These are phyloP conservation scores for Eledone cirrhosa DNA, from an alignment of 2,888 invertebrate genomes.

Conservation along the genomic window DNA sequence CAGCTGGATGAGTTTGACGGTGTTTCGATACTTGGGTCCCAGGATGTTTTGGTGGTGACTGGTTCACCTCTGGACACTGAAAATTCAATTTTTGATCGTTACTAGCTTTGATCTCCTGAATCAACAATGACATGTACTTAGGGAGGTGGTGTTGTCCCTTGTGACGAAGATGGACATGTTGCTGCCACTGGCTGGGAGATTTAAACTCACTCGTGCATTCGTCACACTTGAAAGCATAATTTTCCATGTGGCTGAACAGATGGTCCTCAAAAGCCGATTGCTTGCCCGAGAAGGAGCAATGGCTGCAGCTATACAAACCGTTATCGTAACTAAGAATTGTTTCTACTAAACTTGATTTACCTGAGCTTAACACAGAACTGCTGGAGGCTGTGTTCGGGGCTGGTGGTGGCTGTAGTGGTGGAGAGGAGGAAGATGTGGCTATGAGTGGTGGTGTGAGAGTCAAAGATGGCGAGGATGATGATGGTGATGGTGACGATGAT, in stretches of 20 bases:
- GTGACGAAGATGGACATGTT: background rate
- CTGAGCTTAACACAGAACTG: background rate
- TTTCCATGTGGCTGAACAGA: constrained; percentile 41
- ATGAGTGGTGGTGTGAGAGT: background rate
- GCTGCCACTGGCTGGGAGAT: background rate
- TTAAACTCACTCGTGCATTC: constrained; percentile 35
- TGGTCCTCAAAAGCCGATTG: constrained; percentile 42
- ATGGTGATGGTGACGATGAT: background rate
- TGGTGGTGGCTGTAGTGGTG: background rate
- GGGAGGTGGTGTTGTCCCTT: constrained; percentile 9
- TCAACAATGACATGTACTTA: background rate
- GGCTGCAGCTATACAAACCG: constrained; percentile 32
- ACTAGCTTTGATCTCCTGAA: background rate
- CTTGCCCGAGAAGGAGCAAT: constrained; percentile 36
- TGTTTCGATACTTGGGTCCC: background rate
- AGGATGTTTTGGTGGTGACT: background rate
- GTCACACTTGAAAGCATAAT: constrained; percentile 40
- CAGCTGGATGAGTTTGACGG: background rate
- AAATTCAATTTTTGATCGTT: background rate
- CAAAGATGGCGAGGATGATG: background rate
- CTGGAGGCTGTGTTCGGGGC: background rate
- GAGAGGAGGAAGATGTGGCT: background rate
- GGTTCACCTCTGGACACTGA: background rate
- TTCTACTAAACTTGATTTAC: background rate
- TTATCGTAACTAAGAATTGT: constrained; percentile 5